Conservation (phyloP, 1,140 invertebrate species). For the Aradophagus sp. region DNA sequence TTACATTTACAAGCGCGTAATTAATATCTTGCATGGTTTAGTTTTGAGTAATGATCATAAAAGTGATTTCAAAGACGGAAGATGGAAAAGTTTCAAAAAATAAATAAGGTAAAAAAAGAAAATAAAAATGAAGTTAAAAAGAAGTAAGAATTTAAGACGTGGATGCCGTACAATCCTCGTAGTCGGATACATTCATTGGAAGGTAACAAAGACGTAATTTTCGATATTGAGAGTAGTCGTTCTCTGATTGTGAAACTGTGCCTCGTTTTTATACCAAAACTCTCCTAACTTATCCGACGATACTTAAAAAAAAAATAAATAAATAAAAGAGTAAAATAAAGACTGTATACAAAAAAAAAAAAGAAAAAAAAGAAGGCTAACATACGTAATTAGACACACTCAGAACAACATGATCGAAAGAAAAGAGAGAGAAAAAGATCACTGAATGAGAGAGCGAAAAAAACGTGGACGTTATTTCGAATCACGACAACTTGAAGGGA, state of each 20-base stretch:
- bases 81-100: slow-evolving; percentile 5
- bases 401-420: neutral
- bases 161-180: slow-evolving; percentile 5
- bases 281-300: slow-evolving; percentile 66
- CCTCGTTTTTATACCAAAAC: slow-evolving; percentile 73
- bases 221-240: slow-evolving; percentile 64
- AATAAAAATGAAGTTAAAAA: slow-evolving; percentile 24
- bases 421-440: no score
- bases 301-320: no score
- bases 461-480: slow-evolving; percentile 33
- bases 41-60: slow-evolving; percentile 60
- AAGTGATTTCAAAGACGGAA: slow-evolving; percentile 10
- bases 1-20: slow-evolving; percentile 70
- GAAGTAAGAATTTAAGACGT: slow-evolving; percentile 28
- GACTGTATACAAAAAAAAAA: no score
- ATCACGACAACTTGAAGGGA: slow-evolving; percentile 27
- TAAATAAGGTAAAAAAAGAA: slow-evolving; percentile 2
- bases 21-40: slow-evolving; percentile 75
- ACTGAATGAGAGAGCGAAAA: no score
- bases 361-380: slow-evolving; percentile 20
- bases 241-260: slow-evolving; percentile 74
- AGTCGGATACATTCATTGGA: slow-evolving; percentile 72
- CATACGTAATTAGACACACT: slow-evolving; percentile 10
- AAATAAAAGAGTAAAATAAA: slow-evolving; percentile 34
- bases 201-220: slow-evolving; percentile 67